Evolutionary conservation across 1,140 invertebrate genomes (phyloP), one percentile per base, ranked within the genome.

Genomic region (Sarcophaga peregrina): DNA sequence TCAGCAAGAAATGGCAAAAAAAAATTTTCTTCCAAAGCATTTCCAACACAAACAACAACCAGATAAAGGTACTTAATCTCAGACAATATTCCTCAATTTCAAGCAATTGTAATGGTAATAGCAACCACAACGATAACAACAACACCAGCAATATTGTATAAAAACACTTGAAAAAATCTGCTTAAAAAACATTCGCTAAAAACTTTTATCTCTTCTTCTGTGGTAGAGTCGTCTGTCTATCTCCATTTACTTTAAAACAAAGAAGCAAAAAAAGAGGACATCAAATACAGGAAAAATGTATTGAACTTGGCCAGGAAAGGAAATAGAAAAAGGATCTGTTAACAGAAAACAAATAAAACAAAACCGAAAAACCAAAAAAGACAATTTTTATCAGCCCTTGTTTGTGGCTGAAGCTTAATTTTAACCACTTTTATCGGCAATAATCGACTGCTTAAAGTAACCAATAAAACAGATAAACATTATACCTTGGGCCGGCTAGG

Each of bases 1-100:
- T 78, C 75, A 25, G 8, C n/a, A 25, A 11, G 50, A 20, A 17
- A 37, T 25, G 62, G 17, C 4, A 37, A 4, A 37, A 37, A 37
- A 37, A 37, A 37, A 37, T 2, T 2, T 37, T 37, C 25, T 37
- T 2, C 25, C 25, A 37, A 37, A 37, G 25, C 25, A 37, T 37
- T 37, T 37, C 58, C 20, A n/a, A 15, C 8, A 20, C 17, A 5
- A 68, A 15, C 50, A 50, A 17, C 47, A 45, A 50, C 9, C 48
- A 78, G 47, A 50, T 78, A 78, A 78, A 78, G 75, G 75, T 78
- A 78, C 75, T 78, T 78, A 78, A 78, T 50, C 75, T 76, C 45
- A 76, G 74, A 76, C 46, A 76, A 76, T 76, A 76, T 76, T 76
- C 74, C 47, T 37, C 25, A 37, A 76, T 76, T 76, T 76, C 74